Conservation (phyloP, 2,888 invertebrate species). For the Eretmocerus hayati region DNA sequence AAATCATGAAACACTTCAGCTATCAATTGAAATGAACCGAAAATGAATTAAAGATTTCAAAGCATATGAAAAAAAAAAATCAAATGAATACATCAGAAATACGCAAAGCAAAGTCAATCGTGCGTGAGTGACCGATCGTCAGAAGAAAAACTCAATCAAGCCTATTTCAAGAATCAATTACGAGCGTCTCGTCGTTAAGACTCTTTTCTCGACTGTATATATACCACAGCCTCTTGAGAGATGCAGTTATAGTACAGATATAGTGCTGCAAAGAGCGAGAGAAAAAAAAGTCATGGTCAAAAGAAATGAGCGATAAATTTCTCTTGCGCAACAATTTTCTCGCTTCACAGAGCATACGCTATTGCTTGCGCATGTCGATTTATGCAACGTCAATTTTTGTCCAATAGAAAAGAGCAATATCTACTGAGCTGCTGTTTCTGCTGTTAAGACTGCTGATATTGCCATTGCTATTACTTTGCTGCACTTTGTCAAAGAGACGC, state of each 20-base stretch:
- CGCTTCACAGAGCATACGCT: not conserved
- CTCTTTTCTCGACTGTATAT: too few relatives aligned
- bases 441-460: too few relatives aligned
- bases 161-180: constrained; percentile 12
- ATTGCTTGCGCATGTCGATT: not conserved
- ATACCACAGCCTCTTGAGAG: too few relatives aligned
- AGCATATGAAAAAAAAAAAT: too few relatives aligned
- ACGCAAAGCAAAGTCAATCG: too few relatives aligned
- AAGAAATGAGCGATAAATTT: constrained; percentile 12
- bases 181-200: not conserved
- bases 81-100: too few relatives aligned
- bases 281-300: not conserved
- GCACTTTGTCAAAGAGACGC: constrained; percentile 8
- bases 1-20: too few relatives aligned
- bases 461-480: constrained; percentile 2
- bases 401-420: constrained; percentile 3
- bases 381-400: constrained; percentile 16
- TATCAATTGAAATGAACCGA: too few relatives aligned
- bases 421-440: too few relatives aligned
- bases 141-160: constrained; percentile 11
- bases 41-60: too few relatives aligned
- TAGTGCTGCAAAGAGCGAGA: not conserved
- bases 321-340: constrained; percentile 15
- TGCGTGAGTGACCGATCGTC: too few relatives aligned
- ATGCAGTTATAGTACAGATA: not conserved